Evolutionary conservation across 2,113 vertebrate species (phyloP), one percentile per base, ranked within the genome.

Genomic region (Dipodomys merriami): DNA sequence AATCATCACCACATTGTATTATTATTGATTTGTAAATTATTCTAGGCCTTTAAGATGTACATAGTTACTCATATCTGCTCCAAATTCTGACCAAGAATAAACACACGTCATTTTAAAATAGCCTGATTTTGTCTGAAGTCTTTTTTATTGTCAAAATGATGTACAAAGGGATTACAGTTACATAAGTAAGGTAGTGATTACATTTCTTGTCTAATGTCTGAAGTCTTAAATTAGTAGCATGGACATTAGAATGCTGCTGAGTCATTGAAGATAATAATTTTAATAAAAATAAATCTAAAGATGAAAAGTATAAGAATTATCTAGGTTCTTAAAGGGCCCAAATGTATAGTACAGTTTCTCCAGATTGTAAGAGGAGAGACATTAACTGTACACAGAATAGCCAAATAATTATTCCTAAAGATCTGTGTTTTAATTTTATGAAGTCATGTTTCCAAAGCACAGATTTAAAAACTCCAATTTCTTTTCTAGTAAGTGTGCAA

Each of bases 241-340:
- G 73, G 57, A 15, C 49, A 88, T 83, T 46, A 89, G 83, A 74
- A 87, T 6, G 69, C 19, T 80, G 89, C 33, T 85, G n/a, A 30
- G 72, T 82, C 46, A 72, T 1, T 90, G 64, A 95, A 68, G 29
- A 76, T 29, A 90, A 49, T 46, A 13, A 44, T 35, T 95, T n/a
- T 33, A 92, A 39, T 83, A 88, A 69, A 92, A 80, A 46, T 39
- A 39, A 1, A 71, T 60, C 74, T 62, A 71, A 83, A 94, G 92
- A 83, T 96, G 90, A 96, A 96, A 97, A 79, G 62, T 88, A 95
- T 62, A 85, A 88, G 81, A 86, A 93, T 60, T 81, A 78, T 77
- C 73, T 91, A 93, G 84, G 78, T 60, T 96, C 83, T 68, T 91
- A 91, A 77, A 81, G 80, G 25, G n/a, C 88, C 79, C 5, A 29